A percentile compares a stretch with the other conserved stretches of the same genome.
Evolutionary conservation across 2,113 vertebrate genomes (phyloP).

Genomic region (Mirounga angustirostris): DNA sequence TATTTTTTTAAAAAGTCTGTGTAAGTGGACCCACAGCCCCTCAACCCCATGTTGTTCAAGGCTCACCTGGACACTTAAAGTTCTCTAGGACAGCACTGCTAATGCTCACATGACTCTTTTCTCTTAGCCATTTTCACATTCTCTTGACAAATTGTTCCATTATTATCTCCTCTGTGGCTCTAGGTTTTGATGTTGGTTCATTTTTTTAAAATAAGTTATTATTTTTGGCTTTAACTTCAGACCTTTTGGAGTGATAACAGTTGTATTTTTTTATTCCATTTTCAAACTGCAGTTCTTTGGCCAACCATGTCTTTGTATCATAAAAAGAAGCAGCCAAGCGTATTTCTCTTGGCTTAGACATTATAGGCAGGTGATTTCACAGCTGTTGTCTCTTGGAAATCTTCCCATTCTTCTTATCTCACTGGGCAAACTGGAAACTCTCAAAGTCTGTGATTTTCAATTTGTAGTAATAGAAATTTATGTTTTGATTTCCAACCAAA

Average conservation of each 20-base stretch:
- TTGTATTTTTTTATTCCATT: conserved; percentile 41
- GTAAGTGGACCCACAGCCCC: background rate
- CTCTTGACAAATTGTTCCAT: background rate
- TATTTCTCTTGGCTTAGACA: conserved; percentile 4
- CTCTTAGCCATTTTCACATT: background rate
- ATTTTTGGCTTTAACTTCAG: conserved; percentile 4
- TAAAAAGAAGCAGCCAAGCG: background rate
- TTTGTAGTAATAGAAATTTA: conserved; percentile 19
- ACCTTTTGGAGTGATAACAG: background rate
- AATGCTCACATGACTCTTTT: background rate
- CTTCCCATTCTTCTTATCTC: background rate
- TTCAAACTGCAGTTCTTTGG: background rate
- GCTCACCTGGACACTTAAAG: background rate
- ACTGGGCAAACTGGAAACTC: background rate
- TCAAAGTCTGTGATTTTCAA: background rate
- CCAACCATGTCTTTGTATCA: background rate
- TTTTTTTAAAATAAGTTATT: background rate
- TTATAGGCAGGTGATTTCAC: conserved; percentile 21
- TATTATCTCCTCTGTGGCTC: background rate
- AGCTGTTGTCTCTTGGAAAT: background rate
- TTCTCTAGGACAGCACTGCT: background rate
- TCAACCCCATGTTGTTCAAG: background rate
- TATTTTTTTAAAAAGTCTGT: background rate
- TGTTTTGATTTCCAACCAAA: background rate
- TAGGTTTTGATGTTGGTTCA: conserved; percentile 10